Base-by-base conservation (phyloP, 2,113 vertebrate species). In the Pungitius pungitius region DNA sequence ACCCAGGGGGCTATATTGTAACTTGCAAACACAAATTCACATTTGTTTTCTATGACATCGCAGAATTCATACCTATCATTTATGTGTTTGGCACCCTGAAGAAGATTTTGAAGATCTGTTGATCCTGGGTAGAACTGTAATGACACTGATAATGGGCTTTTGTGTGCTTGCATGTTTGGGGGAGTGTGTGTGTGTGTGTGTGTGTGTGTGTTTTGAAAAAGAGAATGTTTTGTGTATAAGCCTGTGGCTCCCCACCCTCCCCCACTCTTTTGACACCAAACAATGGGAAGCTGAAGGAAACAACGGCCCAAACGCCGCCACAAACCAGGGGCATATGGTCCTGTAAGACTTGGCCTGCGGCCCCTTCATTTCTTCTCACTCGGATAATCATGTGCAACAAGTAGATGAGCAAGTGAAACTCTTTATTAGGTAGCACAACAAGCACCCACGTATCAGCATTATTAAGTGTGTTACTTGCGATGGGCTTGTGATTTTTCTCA, bases 181-280 rank as follows among this genome's bases (percentile, higher is more conserved):
- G 72, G 85, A 62, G 69, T 73, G 33, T 35, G 33, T 80, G 68
- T 73, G 81, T 74, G 69, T 79, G 81, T 74, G 69, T 79, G 68
- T 75, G 81, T 74, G 72, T 73, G 69, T 80, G 68, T 73, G 81
- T 74, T 87, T 87, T 86, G 76, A 83, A 75, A 85, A 78, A 82
- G 82, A 84, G 86, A 88, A 87, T 90, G 61, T 87, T 88, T 75
- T 81, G 76, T 85, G 80, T 91, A 80, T 87, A 91, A 87, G 81
- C 85, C 82, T 77, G 83, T 5, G 49, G 82, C 52, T 17, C 17
- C 51, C 75, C 24, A 55, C 56, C 42, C 67, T 72, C 70, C 61
- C 69, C 22, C 1, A 26, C 52, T 75, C 73, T 57, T 90, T 91
- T 91, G 85, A 88, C 73, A 82, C 77, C 71, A 90, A 89, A 92